Evolutionary conservation across 2,888 invertebrate species (phyloP), one percentile per base, ranked within the genome.

Genomic region (Cecidostiba fungosa): DNA sequence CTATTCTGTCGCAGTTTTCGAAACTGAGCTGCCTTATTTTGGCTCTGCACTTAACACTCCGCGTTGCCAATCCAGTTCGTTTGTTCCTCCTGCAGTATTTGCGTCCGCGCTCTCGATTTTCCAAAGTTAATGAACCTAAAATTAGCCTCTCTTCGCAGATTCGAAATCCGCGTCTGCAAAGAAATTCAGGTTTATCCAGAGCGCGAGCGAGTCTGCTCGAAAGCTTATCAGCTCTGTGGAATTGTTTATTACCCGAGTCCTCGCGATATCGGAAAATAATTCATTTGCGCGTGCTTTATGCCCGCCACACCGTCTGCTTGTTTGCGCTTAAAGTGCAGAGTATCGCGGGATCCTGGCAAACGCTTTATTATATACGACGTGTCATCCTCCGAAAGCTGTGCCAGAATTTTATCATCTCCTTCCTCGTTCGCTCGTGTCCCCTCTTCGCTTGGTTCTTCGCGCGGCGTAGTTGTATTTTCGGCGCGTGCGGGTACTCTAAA

Each of bases 351-450:
- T 43, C 69, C 43, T n/a, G 14, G 80, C 72, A 36, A 80, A 54
- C 39, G 80, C 54, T 80, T 59, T 80, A 80, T 78, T 59, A 72
- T 59, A 72, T 39, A 6, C 80, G 80, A 39, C 59, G 43, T 69
- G 54, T 72, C 39, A 23, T 72, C 70, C 54, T 26, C 32, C 26
- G 70, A 72, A 54, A 23, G 36, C 50, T 23, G 29, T 50, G 80
- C 80, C 73, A 81, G 59, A 81, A 81, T 81, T 81, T 73, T 59
- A 81, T 81, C 59, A 43, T 43, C 78, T 66, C 66, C 66, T 66
- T 66, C 66, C 29, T 26, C 23, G 6, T 50, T 2, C 54, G 54
- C 26, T 59, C 54, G 8, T n/a, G 54, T 23, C n/a, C 39, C 59
- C 2, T 3, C 23, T 23, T n/a, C n/a, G n/a, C n/a, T n/a, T n/a